Conservation (phyloP, 1,140 invertebrate genomes). For the Danaus melanippus region DNA sequence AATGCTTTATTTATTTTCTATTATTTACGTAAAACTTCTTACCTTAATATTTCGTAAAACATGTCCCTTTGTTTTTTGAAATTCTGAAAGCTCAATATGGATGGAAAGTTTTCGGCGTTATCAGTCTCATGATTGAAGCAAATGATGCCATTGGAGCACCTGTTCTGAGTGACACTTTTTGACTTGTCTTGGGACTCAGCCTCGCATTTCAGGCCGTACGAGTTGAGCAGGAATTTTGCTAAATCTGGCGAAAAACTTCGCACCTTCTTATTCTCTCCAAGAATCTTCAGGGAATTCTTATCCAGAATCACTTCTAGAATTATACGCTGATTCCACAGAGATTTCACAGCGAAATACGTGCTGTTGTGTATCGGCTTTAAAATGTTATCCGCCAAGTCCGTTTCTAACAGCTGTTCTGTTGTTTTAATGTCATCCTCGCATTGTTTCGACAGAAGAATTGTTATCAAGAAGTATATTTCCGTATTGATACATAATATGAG, state of each 20-base stretch:
- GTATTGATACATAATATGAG: constrained; percentile 58
- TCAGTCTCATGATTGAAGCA: constrained; percentile 80
- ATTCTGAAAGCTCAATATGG: constrained; percentile 79
- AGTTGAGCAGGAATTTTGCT: constrained; percentile 56
- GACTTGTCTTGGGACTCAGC: constrained; percentile 35
- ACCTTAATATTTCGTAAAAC: constrained; percentile 83
- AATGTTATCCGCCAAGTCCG: constrained; percentile 32
- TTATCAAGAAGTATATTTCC: constrained; percentile 65
- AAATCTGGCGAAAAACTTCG: constrained; percentile 51
- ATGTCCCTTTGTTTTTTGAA: constrained; percentile 88
- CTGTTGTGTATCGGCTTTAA: constrained; percentile 59
- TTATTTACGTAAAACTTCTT: constrained; percentile 12
- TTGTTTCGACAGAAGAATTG: constrained; percentile 58
- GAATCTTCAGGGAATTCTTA: constrained; percentile 53
- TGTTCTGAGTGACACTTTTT: constrained; percentile 18
- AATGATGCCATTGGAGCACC: constrained; percentile 47
- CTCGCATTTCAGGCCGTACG: constrained; percentile 52
- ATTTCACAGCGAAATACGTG: constrained; percentile 62
- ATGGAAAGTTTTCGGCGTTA: constrained; percentile 85
- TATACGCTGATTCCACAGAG: constrained; percentile 47
- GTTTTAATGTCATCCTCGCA: constrained; percentile 36
- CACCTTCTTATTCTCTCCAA: constrained; percentile 61
- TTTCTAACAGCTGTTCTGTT: constrained; percentile 30
- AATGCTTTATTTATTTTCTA: too few relatives aligned
- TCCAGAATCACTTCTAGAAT: constrained; percentile 59